Percentiles rank a stretch among this genome's conserved stretches.
Conservation (phyloP, 2,113 vertebrate genomes). For the Gallinago paraguaiae region DNA sequence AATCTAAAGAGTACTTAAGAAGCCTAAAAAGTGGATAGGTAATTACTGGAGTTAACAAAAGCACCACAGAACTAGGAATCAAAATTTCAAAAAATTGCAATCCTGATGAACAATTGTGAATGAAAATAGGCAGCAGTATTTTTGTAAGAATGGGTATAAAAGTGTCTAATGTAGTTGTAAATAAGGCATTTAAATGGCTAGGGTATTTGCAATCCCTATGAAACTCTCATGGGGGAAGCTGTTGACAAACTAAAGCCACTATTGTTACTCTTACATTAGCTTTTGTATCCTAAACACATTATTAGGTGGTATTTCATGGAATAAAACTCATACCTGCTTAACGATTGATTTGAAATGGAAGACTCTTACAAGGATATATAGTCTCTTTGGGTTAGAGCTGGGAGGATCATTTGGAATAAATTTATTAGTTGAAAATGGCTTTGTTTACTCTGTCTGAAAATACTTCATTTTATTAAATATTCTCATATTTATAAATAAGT, state of each 20-base stretch:
- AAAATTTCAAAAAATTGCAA: background rate
- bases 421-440: background rate
- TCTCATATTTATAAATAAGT: conserved; percentile 11
- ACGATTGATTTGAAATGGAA: conserved; percentile 51
- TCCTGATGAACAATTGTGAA: background rate
- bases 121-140: background rate
- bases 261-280: conserved; percentile 35
- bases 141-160: background rate
- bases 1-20: background rate
- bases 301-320: conserved; percentile 53
- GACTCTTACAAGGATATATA: conserved; percentile 23
- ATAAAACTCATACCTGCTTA: conserved; percentile 58
- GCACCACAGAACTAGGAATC: background rate
- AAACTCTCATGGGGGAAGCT: conserved; percentile 46
- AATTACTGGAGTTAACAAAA: background rate
- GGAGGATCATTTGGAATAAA: background rate
- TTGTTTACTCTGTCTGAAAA: conserved; percentile 19
- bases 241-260: conserved; percentile 62
- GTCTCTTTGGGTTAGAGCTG: conserved; percentile 31
- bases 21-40: background rate
- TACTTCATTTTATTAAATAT: background rate
- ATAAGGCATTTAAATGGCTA: conserved; percentile 53
- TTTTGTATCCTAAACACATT: conserved; percentile 62
- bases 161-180: conserved; percentile 36
- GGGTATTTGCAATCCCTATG: conserved; percentile 25